phyloP scores from a whole-genome alignment of 2,888 invertebrate species.

The Aethes cnicana region DNA sequence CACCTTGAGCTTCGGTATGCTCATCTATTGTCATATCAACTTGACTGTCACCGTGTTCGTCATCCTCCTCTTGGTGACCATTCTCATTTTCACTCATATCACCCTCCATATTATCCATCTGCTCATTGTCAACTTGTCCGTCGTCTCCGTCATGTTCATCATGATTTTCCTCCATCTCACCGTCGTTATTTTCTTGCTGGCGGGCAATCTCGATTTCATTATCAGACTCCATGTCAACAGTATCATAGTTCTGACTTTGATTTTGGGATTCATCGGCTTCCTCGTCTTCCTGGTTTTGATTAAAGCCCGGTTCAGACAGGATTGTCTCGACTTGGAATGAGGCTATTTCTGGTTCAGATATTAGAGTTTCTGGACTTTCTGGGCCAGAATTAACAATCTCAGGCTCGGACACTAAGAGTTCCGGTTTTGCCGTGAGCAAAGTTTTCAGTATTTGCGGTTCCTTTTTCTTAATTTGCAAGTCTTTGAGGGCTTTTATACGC shows the following conservation, averaged over 20 bases:
- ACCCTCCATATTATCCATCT: constrained; percentile 44
- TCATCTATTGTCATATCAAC: constrained; percentile 24
- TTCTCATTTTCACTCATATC: constrained; percentile 53
- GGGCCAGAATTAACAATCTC: constrained; percentile 77
- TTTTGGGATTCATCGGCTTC: constrained; percentile 40
- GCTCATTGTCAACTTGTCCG: constrained; percentile 42
- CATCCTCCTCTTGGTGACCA: constrained; percentile 44
- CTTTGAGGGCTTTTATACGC: constrained; percentile 77
- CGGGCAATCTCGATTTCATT: constrained; percentile 77
- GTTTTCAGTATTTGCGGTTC: constrained; percentile 80
- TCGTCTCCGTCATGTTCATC: constrained; percentile 45
- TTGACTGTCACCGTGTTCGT: constrained; percentile 38
- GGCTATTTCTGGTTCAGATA: constrained; percentile 78
- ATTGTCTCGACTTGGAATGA: constrained; percentile 79
- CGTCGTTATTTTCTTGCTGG: constrained; percentile 55
- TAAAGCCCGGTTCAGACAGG: constrained; percentile 69
- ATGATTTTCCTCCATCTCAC: constrained; percentile 45
- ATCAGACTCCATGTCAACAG: constrained; percentile 77
- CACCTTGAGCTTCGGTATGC: constrained; percentile 26
- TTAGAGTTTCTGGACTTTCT: constrained; percentile 76
- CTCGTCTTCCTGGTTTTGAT: constrained; percentile 48
- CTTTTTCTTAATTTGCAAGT: constrained; percentile 76
- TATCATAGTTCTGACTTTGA: constrained; percentile 68
- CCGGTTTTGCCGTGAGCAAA: constrained; percentile 71
- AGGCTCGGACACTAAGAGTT: constrained; percentile 73